phyloP scores from a whole-genome alignment of 2,113 vertebrate species.

The Cromileptes altivelis region DNA sequence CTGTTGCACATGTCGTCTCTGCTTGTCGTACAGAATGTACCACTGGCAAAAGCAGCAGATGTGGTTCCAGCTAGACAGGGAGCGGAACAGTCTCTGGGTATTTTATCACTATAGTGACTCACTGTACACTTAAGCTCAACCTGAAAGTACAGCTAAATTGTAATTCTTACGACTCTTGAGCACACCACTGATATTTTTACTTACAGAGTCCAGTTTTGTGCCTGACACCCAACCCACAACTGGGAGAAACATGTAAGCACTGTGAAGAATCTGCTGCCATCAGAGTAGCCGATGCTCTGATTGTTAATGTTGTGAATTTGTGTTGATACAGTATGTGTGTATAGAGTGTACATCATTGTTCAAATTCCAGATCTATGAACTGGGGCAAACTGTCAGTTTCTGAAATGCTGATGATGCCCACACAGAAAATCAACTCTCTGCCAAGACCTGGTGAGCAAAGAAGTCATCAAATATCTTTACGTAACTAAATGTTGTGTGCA shows the following conservation, averaged over 20 bases:
- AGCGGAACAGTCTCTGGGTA: constrained; percentile 73
- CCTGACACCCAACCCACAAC: constrained; percentile 86
- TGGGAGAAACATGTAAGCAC: constrained; percentile 82
- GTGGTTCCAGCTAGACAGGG: constrained; percentile 47
- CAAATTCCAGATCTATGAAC: constrained; percentile 58
- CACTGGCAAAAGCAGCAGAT: constrained; percentile 64
- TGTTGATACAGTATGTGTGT: not conserved
- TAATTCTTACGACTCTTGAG: not conserved
- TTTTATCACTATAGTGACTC: not conserved
- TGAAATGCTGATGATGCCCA: constrained; percentile 72
- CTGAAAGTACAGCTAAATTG: not conserved
- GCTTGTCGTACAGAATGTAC: constrained; percentile 63
- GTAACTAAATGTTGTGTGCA: not conserved
- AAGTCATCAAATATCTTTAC: not conserved
- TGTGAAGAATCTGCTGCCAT: not conserved
- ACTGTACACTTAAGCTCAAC: not conserved
- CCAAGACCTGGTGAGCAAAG: constrained; percentile 66
- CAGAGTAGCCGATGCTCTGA: not conserved
- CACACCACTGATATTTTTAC: constrained; percentile 23
- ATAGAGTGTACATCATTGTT: constrained; percentile 7
- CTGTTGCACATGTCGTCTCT: constrained; percentile 3
- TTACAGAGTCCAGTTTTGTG: constrained; percentile 84
- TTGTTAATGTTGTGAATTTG: not conserved
- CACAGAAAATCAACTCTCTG: constrained; percentile 54
- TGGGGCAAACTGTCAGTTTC: constrained; percentile 75